Percentiles rank a stretch among this genome's conserved stretches.
Conservation (phyloP, 35 echinoderm and acorn worm genomes). For the Strongylocentrotus purpuratus region DNA sequence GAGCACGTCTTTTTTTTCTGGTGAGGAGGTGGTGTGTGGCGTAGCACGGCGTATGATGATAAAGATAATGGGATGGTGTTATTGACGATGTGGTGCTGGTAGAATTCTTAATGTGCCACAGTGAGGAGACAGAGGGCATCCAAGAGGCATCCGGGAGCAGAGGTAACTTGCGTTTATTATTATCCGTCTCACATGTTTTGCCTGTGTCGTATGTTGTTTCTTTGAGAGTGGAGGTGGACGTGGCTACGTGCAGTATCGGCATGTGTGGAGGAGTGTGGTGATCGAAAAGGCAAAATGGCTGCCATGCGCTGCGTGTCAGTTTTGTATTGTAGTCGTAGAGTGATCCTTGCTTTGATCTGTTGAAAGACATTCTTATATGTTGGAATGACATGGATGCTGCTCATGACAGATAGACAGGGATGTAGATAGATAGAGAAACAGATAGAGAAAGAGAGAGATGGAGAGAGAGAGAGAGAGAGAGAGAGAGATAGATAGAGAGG, state of each 20-base stretch:
- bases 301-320: neutral
- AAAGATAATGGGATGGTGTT: neutral
- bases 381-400: neutral
- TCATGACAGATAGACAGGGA: neutral
- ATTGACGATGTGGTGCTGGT: neutral
- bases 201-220: neutral
- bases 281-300: neutral
- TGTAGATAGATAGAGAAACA: neutral
- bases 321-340: neutral
- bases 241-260: neutral
- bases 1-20: neutral
- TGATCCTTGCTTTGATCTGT: neutral
- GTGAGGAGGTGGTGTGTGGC: neutral
- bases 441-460: neutral
- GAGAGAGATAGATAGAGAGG: neutral
- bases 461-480: neutral
- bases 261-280: neutral
- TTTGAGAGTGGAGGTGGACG: neutral
- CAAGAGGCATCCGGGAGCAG: neutral
- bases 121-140: constrained; percentile 6
- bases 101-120: constrained; percentile 1
- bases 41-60: neutral
- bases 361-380: neutral
- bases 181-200: neutral
- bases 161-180: constrained; percentile 12